phyloP scores from a whole-genome alignment of 1,140 invertebrate genomes.

The Helicoverpa armigera region DNA sequence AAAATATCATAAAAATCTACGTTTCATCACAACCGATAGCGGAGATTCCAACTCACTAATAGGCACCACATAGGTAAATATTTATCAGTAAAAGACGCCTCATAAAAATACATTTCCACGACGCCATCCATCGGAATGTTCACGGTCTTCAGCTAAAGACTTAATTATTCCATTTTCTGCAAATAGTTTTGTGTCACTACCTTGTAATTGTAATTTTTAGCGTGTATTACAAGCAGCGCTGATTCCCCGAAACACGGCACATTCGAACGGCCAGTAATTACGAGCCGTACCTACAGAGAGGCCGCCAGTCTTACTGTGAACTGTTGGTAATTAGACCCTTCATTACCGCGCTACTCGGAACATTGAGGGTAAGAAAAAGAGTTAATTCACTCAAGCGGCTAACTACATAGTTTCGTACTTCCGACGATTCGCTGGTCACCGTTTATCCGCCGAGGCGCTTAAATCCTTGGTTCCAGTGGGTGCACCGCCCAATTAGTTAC shows the following conservation, averaged over 20 bases:
- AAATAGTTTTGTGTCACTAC: constrained; percentile 37
- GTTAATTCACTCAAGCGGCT: constrained; percentile 42
- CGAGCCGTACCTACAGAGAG: constrained; percentile 52
- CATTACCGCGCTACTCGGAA: constrained; percentile 58
- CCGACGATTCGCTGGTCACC: constrained; percentile 17
- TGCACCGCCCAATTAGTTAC: background rate
- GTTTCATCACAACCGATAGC: background rate
- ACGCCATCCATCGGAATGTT: constrained; percentile 1
- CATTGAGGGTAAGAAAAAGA: constrained; percentile 52
- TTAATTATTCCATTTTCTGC: constrained; percentile 39
- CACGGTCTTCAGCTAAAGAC: constrained; percentile 10
- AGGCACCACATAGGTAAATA: background rate
- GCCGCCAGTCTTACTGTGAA: constrained; percentile 60
- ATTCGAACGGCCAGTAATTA: constrained; percentile 61
- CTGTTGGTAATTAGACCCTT: constrained; percentile 58
- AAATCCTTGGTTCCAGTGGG: constrained; percentile 23
- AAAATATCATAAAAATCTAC: background rate
- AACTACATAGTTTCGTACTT: constrained; percentile 41
- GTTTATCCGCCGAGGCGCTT: constrained; percentile 17
- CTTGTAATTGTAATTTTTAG: constrained; percentile 50
- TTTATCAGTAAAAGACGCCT: background rate
- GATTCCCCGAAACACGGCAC: constrained; percentile 57
- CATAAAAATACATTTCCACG: background rate
- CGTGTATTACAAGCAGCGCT: constrained; percentile 44
- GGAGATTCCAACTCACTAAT: background rate